Conservation (phyloP, 1,140 invertebrate genomes). For the Coptotermes formosanus region DNA sequence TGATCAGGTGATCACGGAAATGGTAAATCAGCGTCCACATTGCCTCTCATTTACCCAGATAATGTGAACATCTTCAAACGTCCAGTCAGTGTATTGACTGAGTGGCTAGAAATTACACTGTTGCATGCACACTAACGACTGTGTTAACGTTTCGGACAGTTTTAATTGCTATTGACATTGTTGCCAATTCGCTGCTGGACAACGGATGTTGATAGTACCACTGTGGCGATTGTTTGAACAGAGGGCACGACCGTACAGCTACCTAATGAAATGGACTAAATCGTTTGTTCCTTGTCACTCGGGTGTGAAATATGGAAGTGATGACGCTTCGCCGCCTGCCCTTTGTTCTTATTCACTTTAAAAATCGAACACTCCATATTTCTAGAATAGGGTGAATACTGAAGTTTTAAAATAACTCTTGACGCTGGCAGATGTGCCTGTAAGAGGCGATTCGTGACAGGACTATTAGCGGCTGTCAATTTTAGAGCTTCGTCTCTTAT, state of each 20-base stretch:
- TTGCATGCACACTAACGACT: neutral
- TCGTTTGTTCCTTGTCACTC: neutral
- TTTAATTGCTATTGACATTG: constrained; percentile 19
- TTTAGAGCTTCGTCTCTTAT: too few species aligned
- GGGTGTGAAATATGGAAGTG: constrained; percentile 15
- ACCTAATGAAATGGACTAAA: constrained; percentile 17
- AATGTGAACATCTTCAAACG: too few species aligned
- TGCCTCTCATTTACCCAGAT: too few species aligned
- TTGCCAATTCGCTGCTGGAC: constrained; percentile 16
- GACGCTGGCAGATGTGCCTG: too few species aligned
- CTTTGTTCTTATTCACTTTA: constrained; percentile 17
- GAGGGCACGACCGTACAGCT: neutral
- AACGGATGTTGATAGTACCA: neutral
- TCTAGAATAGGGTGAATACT: neutral
- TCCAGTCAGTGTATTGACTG: neutral
- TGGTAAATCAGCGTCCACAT: too few species aligned
- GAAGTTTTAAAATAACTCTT: too few species aligned
- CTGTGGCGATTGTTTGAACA: neutral
- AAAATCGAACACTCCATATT: neutral
- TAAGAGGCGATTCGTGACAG: too few species aligned
- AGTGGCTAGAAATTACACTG: neutral
- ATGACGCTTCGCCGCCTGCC: neutral
- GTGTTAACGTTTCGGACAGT: constrained; percentile 5
- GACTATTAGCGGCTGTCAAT: too few species aligned
- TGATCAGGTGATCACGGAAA: too few species aligned